Percentiles rank a stretch among this genome's conserved stretches.
These are phyloP conservation scores for Eubasilissa regina DNA, from an alignment of 1,140 invertebrate genomes.

Conservation along the genomic window DNA sequence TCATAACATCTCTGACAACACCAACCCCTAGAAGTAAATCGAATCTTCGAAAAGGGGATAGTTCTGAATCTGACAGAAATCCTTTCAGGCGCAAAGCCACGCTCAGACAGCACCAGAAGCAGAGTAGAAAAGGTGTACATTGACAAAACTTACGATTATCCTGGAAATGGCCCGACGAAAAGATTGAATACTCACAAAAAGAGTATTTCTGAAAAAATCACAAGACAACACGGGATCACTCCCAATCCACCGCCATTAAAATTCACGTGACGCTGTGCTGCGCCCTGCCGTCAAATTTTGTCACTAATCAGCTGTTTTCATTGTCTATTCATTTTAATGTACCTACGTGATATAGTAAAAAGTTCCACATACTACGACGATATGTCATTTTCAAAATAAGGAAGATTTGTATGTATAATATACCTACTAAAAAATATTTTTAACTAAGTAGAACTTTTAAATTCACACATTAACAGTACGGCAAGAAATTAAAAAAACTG, in stretches of 20 bases:
- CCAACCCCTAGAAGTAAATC: conserved; percentile 30
- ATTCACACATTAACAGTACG: no score
- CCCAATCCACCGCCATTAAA: conserved; percentile 71
- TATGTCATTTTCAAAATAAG: no score
- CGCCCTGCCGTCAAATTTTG: conserved; percentile 68
- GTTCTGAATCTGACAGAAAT: conserved; percentile 41
- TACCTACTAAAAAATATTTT: no score
- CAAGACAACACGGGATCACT: conserved; percentile 72
- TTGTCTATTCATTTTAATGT: conserved; percentile 65
- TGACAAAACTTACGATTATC: conserved; percentile 25
- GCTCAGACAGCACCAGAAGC: background rate
- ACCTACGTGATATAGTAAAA: background rate
- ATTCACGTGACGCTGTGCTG: conserved; percentile 73
- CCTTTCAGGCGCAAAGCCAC: background rate
- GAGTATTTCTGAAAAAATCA: conserved; percentile 64
- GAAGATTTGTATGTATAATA: no score
- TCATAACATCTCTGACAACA: conserved; percentile 36
- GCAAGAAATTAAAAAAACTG: no score
- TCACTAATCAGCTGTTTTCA: conserved; percentile 70
- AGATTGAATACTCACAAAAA: conserved; percentile 36
- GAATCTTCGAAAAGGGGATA: conserved; percentile 9
- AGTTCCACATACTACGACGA: background rate
- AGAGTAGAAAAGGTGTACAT: background rate
- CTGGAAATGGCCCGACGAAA: background rate
- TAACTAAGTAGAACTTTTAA: no score